Evolutionary conservation across 2,113 vertebrate species (phyloP), one percentile per base, ranked within the genome.

Genomic region (Eptesicus fuscus): DNA sequence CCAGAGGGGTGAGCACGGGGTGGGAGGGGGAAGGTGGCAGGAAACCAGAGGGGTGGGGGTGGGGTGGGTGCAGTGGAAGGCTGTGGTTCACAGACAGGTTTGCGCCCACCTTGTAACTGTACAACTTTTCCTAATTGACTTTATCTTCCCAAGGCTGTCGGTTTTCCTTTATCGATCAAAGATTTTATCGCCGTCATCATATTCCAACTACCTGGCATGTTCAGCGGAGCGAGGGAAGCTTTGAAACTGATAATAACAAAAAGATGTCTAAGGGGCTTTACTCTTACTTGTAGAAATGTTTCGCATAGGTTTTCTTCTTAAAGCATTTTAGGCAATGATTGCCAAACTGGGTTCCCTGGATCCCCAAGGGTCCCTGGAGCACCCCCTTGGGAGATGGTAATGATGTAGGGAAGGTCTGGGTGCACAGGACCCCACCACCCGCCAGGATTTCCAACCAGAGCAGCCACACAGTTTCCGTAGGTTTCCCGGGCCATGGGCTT

Each of bases 381-480:
- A 25, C 49, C 18, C 35, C 4, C 25, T 30, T 23, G 40, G 47
- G 51, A 69, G 37, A 90, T 2, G 11, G 17, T 5, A 73, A 6
- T 1, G 9, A 40, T 4, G 30, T 9, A 42, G 17, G 14, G 63
- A 42, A 63, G 49, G 14, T 6, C 37, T 37, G 23, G 32, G 11
- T 11, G 1, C 17, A 2, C 11, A 4, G 28, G 32, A 14, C 5
- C 56, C 28, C n/a, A 8, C 9, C 59, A 59, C 5, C 76, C 12
- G 0, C 13, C 67, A 1, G 7, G 30, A 56, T 28, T 42, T 63
- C 77, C 59, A 30, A 17, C 28, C 28, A 35, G 40, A 11, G 17
- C 1, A 10, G 35, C 3, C 0, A 4, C 5, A 3, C 14, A 5
- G 3, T 2, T 42, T 32, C 8, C 1, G 0, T 7, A 7, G 44